Base-by-base conservation (phyloP, 2,113 vertebrate species). In the Ceyx margarethae region DNA sequence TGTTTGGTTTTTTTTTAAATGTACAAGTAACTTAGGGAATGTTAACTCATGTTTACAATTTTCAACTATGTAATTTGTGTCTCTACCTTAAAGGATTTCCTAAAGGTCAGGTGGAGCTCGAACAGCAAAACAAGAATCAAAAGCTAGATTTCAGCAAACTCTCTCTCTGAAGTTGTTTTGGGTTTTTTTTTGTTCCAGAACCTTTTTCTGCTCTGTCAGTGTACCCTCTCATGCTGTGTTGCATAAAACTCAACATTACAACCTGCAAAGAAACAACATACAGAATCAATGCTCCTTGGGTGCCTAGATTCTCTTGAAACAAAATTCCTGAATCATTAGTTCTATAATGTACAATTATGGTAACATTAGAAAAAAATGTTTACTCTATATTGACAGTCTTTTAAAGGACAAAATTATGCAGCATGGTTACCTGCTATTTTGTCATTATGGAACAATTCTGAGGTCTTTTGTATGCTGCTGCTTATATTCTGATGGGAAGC, bases 401-500 rank as follows among this genome's bases (percentile, higher is more conserved):
- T 76, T 67, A 66, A 81, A 68, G 15, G 37, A 4, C 8, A 80
- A 66, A 91, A 67, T 9, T 54, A 23, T 43, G 7, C 35, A 82
- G 31, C 48, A 72, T 15, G 3, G 3, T 72, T 67, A 74, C 18
- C 40, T 77, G 7, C 3, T 87, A 6, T 81, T 93, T 91, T 93
- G 43, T 71, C 28, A 53, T 71, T 78, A 26, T 3, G 13, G 9
- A 84, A 69, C 13, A 69, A 16, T 60, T 79, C 17, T 75, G 65
- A 64, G n/a, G 11, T 86, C 46, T 90, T 76, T 77, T 45, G 93
- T 82, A 65, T 5, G 3, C 18, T 81, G 10, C 45, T 87, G n/a
- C 85, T 42, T 64, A 14, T 60, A 35, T 66, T n/a, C 56, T 94
- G 75, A 93, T 78, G 73, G 89, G 95, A 96, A 94, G 6, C 11